A percentile compares a stretch with the other conserved stretches of the same genome.
These are phyloP conservation scores for Phymatocera aterrima DNA, from an alignment of 2,888 invertebrate genomes.

Conservation along the genomic window DNA sequence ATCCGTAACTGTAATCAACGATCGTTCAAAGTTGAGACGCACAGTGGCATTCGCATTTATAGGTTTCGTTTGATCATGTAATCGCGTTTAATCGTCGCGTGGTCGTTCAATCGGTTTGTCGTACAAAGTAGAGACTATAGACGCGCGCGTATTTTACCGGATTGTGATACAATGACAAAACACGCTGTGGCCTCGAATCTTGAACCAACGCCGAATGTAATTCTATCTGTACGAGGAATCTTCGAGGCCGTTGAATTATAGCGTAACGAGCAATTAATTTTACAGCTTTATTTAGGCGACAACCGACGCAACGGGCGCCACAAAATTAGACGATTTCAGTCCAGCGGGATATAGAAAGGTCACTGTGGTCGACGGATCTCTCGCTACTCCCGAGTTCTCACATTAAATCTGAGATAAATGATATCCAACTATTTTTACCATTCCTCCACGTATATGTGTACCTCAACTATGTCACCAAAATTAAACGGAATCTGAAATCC, in stretches of 20 bases:
- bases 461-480: neutral
- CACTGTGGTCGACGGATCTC: neutral
- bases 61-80: slow-evolving; percentile 23
- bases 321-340: slow-evolving; percentile 17
- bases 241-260: slow-evolving; percentile 29
- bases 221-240: slow-evolving; percentile 13
- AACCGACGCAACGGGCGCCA: slow-evolving; percentile 11
- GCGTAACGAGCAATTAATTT: slow-evolving; percentile 42
- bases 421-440: too few species aligned
- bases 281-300: slow-evolving; percentile 24
- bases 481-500: too few species aligned
- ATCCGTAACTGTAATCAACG: too few species aligned
- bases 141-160: neutral
- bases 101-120: slow-evolving; percentile 4
- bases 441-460: too few species aligned
- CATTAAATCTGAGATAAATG: too few species aligned
- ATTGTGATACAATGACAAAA: neutral
- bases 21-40: too few species aligned
- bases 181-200: slow-evolving; percentile 20
- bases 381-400: too few species aligned
- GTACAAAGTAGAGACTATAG: neutral
- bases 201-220: neutral
- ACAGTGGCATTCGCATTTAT: neutral
- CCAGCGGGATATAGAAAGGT: neutral
- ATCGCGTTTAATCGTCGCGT: slow-evolving; percentile 22